Base-by-base conservation (phyloP, 1,140 invertebrate species). In the Psix sp. region DNA sequence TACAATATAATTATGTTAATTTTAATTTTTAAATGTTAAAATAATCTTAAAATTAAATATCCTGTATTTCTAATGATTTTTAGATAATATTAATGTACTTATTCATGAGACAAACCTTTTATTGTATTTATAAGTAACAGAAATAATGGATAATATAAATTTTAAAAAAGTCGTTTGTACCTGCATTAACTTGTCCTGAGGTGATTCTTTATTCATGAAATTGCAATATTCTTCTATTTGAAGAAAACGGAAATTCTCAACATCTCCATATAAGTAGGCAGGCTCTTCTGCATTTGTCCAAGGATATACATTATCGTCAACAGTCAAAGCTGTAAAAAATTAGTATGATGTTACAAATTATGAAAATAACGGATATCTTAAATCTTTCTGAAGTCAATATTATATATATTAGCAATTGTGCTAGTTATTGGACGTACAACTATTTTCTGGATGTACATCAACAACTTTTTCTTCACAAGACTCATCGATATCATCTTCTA, bases 191-290 rank as follows among this genome's bases (percentile, higher is more conserved):
- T 56, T 42, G 24, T 68, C 54, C 14, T 14, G 1, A n/a, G 15
- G 14, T 21, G 0, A 52, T 3, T 7, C 6, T 40, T 35, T 15
- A 11, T 26, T 45, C 39, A 91, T 88, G 77, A 93, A 93, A 29
- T 89, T 84, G 51, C 89, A 88, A 81, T 91, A 94, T 77, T 92
- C 91, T 38, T 91, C 88, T 1, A 94, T 86, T 74, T 94, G 92
- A 62, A 93, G 88, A 0, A 91, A 68, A 15, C 90, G 91, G 1
- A 90, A 84, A 1, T 85, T 76, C 13, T 90, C 87, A 1, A 92
- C 76, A 54, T 91, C 87, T 39, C 89, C 85, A 5, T 90, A 87
- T 2, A 94, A 86, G 79, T 94, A 91, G 0, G 89, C 74, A 0
- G 93, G 93, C 76, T 94, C 92, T 35, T 89, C 82, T 14, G 88